phyloP scores from a whole-genome alignment of 2,113 vertebrate genomes.

The Cheilinus undulatus region DNA sequence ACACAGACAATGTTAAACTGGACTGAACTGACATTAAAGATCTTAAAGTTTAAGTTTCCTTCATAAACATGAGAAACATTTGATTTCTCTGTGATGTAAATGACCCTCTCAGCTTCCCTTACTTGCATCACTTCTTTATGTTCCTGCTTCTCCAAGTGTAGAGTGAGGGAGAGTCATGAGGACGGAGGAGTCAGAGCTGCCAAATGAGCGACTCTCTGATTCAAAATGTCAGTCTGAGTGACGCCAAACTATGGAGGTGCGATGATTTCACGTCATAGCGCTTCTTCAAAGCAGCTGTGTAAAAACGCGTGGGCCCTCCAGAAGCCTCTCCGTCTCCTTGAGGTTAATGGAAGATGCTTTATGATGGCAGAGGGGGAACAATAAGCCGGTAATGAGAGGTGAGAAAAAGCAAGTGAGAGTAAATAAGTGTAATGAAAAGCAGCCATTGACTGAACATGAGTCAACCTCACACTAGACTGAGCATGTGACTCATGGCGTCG shows the following conservation, averaged over 20 bases:
- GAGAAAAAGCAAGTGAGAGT: neutral
- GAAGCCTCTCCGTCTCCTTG: neutral
- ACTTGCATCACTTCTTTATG: neutral
- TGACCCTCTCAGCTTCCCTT: no score
- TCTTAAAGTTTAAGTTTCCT: no score
- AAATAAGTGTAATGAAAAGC: neutral
- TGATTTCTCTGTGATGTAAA: no score
- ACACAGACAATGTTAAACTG: no score
- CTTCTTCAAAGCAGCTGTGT: neutral
- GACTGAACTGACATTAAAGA: no score
- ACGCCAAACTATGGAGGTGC: neutral
- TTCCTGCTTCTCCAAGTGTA: neutral
- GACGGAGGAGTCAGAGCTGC: neutral
- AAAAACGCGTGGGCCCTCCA: neutral
- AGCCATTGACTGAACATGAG: neutral
- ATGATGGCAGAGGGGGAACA: neutral
- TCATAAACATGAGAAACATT: no score
- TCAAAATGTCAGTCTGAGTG: neutral
- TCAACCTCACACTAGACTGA: neutral
- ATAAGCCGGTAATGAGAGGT: neutral
- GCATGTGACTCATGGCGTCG: slow-evolving; percentile 13
- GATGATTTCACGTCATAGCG: neutral
- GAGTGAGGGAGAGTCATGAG: neutral
- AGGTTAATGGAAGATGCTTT: neutral
- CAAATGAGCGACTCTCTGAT: neutral